Evolutionary conservation across 2,797 vertebrate species (phyloP), one percentile per base, ranked within the genome.

Genomic region (Cryptoblepharus egeriae): DNA sequence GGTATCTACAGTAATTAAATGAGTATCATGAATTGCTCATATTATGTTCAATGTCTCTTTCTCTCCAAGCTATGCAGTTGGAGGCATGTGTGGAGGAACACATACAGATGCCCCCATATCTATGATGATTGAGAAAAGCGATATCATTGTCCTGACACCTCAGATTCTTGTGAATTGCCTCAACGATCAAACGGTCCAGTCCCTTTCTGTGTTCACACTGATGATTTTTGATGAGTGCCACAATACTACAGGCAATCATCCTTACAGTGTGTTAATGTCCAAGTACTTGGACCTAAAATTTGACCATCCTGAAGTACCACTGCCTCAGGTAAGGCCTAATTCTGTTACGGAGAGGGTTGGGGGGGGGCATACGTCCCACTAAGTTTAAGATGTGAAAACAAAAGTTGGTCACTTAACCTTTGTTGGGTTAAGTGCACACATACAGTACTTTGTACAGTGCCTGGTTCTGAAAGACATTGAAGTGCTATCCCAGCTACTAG

Each of bases 211-310:
- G 70, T 96, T 97, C 81, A 96, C 94, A 2, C 89, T 97, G 88
- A 94, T 97, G 91, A 94, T 97, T 91, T 96, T 97, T 87, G 96
- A 97, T 77, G 96, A 97, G 84, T 97, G 97, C 87, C 96, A 97
- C 90, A 96, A 96, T 84, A 96, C 96, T 3, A 94, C 75, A 0
- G 96, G 96, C 79, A 93, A 94, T 58, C 96, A 97, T 75, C 96
- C 96, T 1, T 97, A 96, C 82, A 97, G 93, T 64, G 84, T 95
- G 71, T 91, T 97, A 84, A 96, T 97, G 96, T 92, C 91, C 83
- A 88, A 42, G 55, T 97, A 97, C 75, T 79, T 96, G 70, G 92
- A 96, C 74, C 67, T 93, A 86, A 97, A 97, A 83, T 90, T 96
- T 65, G 77, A 86, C 71, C 85, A 57, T 13, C 49, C 90, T 57